phyloP scores from a whole-genome alignment of 2,888 invertebrate genomes.

The Trachelus tabidus region DNA sequence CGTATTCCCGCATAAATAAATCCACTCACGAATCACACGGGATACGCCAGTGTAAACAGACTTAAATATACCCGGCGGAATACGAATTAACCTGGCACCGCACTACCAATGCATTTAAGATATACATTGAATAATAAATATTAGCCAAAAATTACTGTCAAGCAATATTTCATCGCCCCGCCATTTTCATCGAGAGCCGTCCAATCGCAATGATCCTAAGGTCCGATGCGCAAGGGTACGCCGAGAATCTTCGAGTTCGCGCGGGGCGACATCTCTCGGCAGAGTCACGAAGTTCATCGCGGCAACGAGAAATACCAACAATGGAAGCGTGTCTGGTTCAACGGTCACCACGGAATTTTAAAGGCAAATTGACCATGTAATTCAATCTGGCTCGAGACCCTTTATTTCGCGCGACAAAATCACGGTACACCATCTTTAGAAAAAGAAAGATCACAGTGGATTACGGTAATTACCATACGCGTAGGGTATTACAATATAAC shows the following conservation, averaged over 20 bases:
- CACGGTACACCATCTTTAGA: neutral
- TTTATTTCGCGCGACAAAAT: slow-evolving; percentile 4
- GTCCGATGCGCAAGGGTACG: neutral
- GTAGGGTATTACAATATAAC: neutral
- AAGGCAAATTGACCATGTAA: slow-evolving; percentile 42
- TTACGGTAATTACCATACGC: slow-evolving; percentile 6
- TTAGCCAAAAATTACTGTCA: neutral
- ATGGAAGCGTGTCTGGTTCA: neutral
- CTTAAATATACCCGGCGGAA: neutral
- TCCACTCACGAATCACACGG: neutral
- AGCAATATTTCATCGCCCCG: neutral
- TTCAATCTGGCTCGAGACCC: slow-evolving; percentile 29
- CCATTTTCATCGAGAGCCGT: neutral
- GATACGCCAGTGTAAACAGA: neutral
- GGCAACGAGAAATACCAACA: neutral
- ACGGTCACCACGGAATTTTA: neutral
- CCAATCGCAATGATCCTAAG: neutral
- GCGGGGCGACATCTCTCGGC: slow-evolving; percentile 32
- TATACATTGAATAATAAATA: neutral
- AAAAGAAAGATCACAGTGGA: neutral
- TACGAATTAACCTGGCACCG: neutral
- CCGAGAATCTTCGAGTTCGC: neutral
- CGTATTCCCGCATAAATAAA: neutral
- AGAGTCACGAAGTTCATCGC: slow-evolving; percentile 19
- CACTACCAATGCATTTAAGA: neutral